phyloP scores from a whole-genome alignment of 2,113 vertebrate species.

The Xyliphius kryptos region DNA sequence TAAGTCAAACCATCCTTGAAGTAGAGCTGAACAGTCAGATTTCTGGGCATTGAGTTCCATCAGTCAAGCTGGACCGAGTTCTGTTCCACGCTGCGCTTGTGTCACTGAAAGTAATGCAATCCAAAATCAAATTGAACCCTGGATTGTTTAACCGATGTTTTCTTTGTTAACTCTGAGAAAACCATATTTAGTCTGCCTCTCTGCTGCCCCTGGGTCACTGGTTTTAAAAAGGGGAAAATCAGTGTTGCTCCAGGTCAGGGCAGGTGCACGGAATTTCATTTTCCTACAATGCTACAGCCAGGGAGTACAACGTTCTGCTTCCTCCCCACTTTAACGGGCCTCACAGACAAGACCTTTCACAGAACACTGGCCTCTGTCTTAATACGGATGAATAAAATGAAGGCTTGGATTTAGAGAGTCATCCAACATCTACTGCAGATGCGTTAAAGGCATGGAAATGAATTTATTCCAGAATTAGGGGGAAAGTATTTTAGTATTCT shows the following conservation, averaged over 20 bases:
- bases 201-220: too few species aligned
- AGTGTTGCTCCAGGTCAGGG: slow-evolving; percentile 8
- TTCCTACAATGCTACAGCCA: slow-evolving; percentile 25
- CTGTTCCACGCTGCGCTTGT: slow-evolving; percentile 53
- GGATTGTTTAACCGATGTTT: background rate
- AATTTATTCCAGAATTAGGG: slow-evolving; percentile 48
- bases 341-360: slow-evolving; percentile 35
- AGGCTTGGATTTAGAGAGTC: slow-evolving; percentile 25
- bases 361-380: slow-evolving; percentile 20
- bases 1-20: slow-evolving; percentile 44
- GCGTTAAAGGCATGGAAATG: slow-evolving; percentile 45
- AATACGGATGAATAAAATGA: slow-evolving; percentile 42
- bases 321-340: too few species aligned
- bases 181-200: slow-evolving; percentile 5
- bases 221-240: background rate
- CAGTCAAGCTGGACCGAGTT: slow-evolving; percentile 50
- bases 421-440: slow-evolving; percentile 31
- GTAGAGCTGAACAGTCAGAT: slow-evolving; percentile 38
- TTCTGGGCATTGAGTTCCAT: slow-evolving; percentile 52
- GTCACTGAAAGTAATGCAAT: slow-evolving; percentile 34
- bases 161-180: too few species aligned
- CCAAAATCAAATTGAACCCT: slow-evolving; percentile 6
- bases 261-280: slow-evolving; percentile 52
- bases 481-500: slow-evolving; percentile 33
- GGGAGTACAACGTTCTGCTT: slow-evolving; percentile 36